phyloP scores from a whole-genome alignment of 2,888 invertebrate species.

The Sturmia bella region DNA sequence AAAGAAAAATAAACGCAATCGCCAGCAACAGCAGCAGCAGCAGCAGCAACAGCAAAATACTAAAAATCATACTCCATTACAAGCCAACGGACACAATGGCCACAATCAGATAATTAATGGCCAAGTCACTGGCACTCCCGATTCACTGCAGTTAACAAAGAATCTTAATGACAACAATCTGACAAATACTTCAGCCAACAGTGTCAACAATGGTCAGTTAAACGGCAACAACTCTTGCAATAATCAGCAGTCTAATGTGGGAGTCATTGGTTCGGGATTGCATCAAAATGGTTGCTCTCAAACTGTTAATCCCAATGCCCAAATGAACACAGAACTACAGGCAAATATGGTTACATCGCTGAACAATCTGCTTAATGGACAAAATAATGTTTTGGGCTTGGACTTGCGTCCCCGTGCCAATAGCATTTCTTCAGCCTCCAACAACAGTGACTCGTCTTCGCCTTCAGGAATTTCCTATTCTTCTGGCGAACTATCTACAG shows the following conservation, averaged over 20 bases:
- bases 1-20: slow-evolving; percentile 87
- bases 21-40: slow-evolving; percentile 74
- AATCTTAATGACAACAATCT: slow-evolving; percentile 20
- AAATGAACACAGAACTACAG: slow-evolving; percentile 63
- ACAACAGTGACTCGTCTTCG: slow-evolving; percentile 90
- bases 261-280: slow-evolving; percentile 79
- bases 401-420: slow-evolving; percentile 87
- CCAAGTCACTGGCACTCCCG: slow-evolving; percentile 44
- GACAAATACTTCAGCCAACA: slow-evolving; percentile 29
- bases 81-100: slow-evolving; percentile 53
- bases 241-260: slow-evolving; percentile 74
- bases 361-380: slow-evolving; percentile 73
- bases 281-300: slow-evolving; percentile 69
- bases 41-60: slow-evolving; percentile 60
- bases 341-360: slow-evolving; percentile 73
- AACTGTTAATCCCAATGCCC: slow-evolving; percentile 33
- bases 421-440: slow-evolving; percentile 89
- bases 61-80: slow-evolving; percentile 47
- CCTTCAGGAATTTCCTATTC: slow-evolving; percentile 88
- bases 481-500: slow-evolving; percentile 85
- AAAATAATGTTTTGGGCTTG: slow-evolving; percentile 75
- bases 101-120: slow-evolving; percentile 51
- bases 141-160: slow-evolving; percentile 49
- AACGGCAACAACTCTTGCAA: slow-evolving; percentile 56
- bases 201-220: slow-evolving; percentile 44